Evolutionary conservation across 53 echinoderm and acorn worm species (phyloP), one percentile per base, ranked within the genome.

Genomic region (Henricia sp.): DNA sequence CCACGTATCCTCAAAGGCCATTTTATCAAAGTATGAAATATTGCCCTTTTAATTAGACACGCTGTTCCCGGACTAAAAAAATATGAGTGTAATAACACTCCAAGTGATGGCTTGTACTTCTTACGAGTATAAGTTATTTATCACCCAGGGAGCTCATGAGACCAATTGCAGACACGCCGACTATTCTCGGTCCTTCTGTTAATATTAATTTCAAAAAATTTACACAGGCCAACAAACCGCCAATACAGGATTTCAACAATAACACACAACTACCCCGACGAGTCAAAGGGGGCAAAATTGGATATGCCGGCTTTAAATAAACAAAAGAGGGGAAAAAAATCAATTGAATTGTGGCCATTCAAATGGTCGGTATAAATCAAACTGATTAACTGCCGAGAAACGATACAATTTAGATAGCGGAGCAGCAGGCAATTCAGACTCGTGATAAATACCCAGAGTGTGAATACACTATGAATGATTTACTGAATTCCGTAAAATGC

Each of bases 201-300:
- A 80, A 80, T 63, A 80, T 62, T 80, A 62, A 80, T 80, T 80
- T 64, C 44, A 14, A 0, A 35, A 32, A 48, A 64, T 63, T 80
- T 80, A 46, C 63, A 57, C 58, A 77, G 59, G 77, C 58, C 19
- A 44, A 29, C 39, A 13, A 41, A 20, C 36, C 30, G 37, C 27
- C 3, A 6, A 77, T 38, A 42, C 70, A 70, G 43, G 70, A 25
- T 70, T 70, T 58, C 77, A 58, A 58, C 46, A 57, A 77, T 27
- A 59, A 77, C 54, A 55, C 23, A 23, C 74, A 29, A 0, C 32
- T 21, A 29, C 42, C 62, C 41, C 35, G 19, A 6, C 33, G 14
- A 43, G 77, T 37, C 44, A 77, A 20, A 11, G 34, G 12, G 43
- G 13, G 26, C 30, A 28, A 44, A 70, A 72, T 72, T 52, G 52